Conservation (phyloP, 2,888 invertebrate genomes). For the Serrognathus titanus region DNA sequence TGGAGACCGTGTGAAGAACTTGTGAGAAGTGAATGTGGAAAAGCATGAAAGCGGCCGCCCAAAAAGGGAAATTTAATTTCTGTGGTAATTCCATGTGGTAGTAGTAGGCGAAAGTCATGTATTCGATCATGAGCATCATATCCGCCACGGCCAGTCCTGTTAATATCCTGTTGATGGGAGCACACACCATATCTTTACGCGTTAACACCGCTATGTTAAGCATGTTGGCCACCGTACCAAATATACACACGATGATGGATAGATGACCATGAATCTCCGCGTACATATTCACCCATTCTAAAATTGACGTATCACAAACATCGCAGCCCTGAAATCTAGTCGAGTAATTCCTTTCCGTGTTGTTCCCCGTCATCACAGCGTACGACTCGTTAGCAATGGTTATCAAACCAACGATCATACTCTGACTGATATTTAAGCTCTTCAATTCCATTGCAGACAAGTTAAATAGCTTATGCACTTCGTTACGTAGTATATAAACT, state of each 20-base stretch:
- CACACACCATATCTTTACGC: slow-evolving; percentile 72
- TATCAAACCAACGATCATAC: no score
- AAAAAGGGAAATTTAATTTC: slow-evolving; percentile 64
- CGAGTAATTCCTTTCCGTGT: no score
- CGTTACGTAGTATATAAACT: no score
- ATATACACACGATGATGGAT: slow-evolving; percentile 77
- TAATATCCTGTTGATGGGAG: slow-evolving; percentile 83
- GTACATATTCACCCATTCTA: slow-evolving; percentile 54
- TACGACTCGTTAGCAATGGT: no score
- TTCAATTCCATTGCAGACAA: no score
- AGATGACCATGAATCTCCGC: slow-evolving; percentile 77
- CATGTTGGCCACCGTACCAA: slow-evolving; percentile 82
- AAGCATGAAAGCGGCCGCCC: slow-evolving; percentile 70
- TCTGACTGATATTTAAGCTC: no score
- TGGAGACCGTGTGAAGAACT: slow-evolving; percentile 78
- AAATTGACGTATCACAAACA: slow-evolving; percentile 20
- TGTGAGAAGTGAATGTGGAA: slow-evolving; percentile 81
- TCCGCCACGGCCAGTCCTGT: slow-evolving; percentile 85
- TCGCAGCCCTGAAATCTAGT: slow-evolving; percentile 2
- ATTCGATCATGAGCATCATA: slow-evolving; percentile 86
- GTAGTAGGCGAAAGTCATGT: slow-evolving; percentile 71
- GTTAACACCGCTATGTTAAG: slow-evolving; percentile 85
- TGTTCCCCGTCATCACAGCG: no score
- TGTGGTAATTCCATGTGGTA: slow-evolving; percentile 63
- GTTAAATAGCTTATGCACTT: no score